Evolutionary conservation across 1,140 invertebrate species (phyloP).

Genomic region (Pseudomyrmex cubaensis): DNA sequence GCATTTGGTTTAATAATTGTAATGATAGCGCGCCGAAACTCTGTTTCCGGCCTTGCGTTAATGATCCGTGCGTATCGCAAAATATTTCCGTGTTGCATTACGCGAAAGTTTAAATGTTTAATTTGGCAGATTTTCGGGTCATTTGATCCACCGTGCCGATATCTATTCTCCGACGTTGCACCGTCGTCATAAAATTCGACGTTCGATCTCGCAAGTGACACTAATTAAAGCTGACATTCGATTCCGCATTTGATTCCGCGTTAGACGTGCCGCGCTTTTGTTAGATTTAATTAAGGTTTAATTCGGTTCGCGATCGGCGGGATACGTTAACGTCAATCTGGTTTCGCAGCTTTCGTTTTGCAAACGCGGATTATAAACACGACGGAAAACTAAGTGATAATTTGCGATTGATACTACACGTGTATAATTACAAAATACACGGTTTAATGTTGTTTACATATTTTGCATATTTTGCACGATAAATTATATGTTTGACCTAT

Average conservation of each 20-base stretch:
- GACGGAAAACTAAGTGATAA: neutral
- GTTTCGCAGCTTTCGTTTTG: conserved; percentile 35
- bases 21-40: conserved; percentile 14
- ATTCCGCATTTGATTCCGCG: conserved; percentile 46
- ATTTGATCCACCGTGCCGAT: conserved; percentile 8
- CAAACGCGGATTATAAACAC: conserved; percentile 3
- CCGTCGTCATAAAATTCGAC: conserved; percentile 30
- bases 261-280: conserved; percentile 16
- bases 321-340: neutral
- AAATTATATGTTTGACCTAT: neutral
- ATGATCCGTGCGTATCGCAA: conserved; percentile 16
- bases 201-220: conserved; percentile 50
- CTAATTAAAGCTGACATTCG: conserved; percentile 41
- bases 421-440: neutral
- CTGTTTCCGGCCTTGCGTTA: conserved; percentile 10
- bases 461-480: neutral
- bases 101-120: conserved; percentile 47
- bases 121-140: conserved; percentile 34
- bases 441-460: neutral
- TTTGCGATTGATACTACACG: neutral
- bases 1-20: conserved; percentile 39
- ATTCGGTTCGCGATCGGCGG: conserved; percentile 8
- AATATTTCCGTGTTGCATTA: conserved; percentile 18
- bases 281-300: conserved; percentile 58
- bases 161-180: neutral